A percentile compares a stretch with the other conserved stretches of the same genome.
Conservation (phyloP, 2,113 vertebrate species). For the Eurypyga helias region DNA sequence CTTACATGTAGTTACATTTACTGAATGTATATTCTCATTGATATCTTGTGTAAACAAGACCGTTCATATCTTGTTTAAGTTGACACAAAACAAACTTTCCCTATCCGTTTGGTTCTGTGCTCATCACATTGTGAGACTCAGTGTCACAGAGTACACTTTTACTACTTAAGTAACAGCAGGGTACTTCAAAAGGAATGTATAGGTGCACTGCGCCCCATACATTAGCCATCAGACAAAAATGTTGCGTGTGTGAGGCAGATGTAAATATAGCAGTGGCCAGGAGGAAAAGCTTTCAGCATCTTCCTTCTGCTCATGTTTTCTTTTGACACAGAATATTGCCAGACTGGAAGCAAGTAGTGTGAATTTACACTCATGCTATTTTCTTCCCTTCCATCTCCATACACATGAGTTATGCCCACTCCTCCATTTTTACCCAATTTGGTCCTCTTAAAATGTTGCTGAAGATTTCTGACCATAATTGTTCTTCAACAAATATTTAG, state of each 20-base stretch:
- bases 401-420: neutral
- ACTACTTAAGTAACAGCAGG: neutral
- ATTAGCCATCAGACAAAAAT: neutral
- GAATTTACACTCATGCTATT: neutral
- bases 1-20: neutral
- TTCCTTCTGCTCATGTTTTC: neutral
- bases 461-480: neutral
- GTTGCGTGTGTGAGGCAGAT: neutral
- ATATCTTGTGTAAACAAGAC: neutral
- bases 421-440: neutral
- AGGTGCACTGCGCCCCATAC: neutral
- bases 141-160: neutral
- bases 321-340: neutral
- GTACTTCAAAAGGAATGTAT: neutral
- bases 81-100: neutral
- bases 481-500: neutral
- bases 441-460: neutral
- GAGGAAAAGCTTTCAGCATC: neutral
- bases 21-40: neutral
- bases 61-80: neutral
- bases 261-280: neutral
- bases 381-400: neutral
- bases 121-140: neutral
- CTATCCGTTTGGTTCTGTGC: neutral
- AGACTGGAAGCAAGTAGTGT: neutral